Conservation (phyloP, 2,888 invertebrate species). For the Erannis defoliaria region DNA sequence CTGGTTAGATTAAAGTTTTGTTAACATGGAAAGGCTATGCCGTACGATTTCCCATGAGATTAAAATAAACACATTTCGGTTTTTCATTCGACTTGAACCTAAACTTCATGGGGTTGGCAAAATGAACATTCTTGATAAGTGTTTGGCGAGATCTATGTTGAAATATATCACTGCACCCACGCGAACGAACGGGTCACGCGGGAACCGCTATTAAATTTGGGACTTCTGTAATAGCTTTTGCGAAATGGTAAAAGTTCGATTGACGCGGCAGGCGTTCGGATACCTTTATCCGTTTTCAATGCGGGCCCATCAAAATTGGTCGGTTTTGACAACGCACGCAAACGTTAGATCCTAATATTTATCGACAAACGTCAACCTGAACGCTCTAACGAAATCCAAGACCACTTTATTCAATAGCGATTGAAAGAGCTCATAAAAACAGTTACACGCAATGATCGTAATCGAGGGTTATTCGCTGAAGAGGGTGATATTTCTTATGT, state of each 20-base stretch:
- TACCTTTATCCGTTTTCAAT: conserved; percentile 37
- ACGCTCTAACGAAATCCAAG: conserved; percentile 3
- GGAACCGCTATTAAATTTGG: conserved; percentile 54
- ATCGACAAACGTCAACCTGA: conserved; percentile 6
- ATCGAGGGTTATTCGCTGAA: conserved; percentile 20
- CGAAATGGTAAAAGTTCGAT: conserved; percentile 56
- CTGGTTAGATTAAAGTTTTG: conserved; percentile 75
- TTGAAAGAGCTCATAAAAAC: conserved; percentile 23
- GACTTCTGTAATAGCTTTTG: conserved; percentile 51
- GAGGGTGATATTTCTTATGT: conserved; percentile 32
- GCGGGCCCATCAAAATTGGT: conserved; percentile 27
- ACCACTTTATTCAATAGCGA: conserved; percentile 11
- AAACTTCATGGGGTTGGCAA: conserved; percentile 52
- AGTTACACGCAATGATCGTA: conserved; percentile 23
- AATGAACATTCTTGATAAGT: conserved; percentile 57
- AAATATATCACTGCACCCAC: conserved; percentile 46
- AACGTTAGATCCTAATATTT: conserved; percentile 11
- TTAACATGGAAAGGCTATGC: conserved; percentile 70
- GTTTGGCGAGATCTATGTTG: conserved; percentile 46
- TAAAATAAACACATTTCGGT: conserved; percentile 64
- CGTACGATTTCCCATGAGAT: conserved; percentile 69
- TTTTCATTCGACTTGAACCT: conserved; percentile 52
- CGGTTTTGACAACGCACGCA: conserved; percentile 18
- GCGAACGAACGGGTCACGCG: conserved; percentile 40
- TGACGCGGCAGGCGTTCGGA: conserved; percentile 48